Percentiles rank a stretch among this genome's conserved stretches.
Conservation (phyloP, 2,113 vertebrate species). For the Ammodytes marinus region DNA sequence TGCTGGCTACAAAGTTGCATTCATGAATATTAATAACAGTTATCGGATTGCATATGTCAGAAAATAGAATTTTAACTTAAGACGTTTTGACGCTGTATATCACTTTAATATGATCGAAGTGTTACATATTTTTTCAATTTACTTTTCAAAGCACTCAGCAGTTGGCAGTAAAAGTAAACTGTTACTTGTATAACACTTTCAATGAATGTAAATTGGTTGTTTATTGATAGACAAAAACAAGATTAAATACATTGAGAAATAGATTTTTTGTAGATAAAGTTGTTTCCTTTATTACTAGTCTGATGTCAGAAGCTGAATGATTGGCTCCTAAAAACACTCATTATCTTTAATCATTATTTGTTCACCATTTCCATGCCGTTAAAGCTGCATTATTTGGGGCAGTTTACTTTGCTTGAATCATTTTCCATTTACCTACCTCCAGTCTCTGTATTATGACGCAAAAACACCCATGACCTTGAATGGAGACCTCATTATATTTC, state of each 20-base stretch:
- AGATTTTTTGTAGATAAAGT: background rate
- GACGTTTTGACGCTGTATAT: background rate
- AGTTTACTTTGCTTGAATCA: background rate
- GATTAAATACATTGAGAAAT: background rate
- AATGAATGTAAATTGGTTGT: background rate
- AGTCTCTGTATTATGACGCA: background rate
- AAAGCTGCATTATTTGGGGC: background rate
- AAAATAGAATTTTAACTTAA: constrained; percentile 10
- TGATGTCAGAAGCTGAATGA: background rate
- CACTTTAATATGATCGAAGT: background rate
- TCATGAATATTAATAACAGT: constrained; percentile 65
- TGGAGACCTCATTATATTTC: background rate
- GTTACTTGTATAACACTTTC: background rate
- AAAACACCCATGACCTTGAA: constrained; percentile 23
- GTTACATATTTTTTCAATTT: background rate
- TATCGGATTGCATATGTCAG: constrained; percentile 40
- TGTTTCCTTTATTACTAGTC: background rate
- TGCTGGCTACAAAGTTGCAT: constrained; percentile 38
- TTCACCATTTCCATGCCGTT: background rate
- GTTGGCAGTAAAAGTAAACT: background rate
- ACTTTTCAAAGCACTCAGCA: background rate
- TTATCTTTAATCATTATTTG: background rate
- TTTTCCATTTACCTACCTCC: background rate
- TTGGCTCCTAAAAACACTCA: background rate
- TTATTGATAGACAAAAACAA: background rate